Base-by-base conservation (phyloP, 1,140 invertebrate genomes). In the Contarinia nasturtii region DNA sequence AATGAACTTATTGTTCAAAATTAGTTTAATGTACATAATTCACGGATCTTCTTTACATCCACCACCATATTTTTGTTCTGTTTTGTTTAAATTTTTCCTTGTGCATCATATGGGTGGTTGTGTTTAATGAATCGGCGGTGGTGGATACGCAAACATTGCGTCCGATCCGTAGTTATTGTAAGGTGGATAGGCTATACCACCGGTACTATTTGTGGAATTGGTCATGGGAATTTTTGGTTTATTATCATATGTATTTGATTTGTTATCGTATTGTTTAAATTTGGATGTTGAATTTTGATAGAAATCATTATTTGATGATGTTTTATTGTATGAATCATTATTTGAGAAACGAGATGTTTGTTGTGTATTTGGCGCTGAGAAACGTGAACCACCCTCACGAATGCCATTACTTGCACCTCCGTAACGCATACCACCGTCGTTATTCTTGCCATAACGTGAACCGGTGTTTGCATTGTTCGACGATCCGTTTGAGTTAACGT, bases 101-200 rank as follows among this genome's bases (percentile, higher is more conserved):
- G n/a, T n/a, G n/a, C n/a, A n/a, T n/a, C n/a, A n/a, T n/a, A n/a
- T n/a, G n/a, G n/a, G n/a, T n/a, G n/a, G n/a, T n/a, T n/a, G n/a
- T n/a, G n/a, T 27, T 27, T 27, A 27, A 27, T 27, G 43, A 5
- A 44, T n/a, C 52, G 43, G 48, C 27, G 36, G 36, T 36, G 45
- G 45, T 37, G 33, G 45, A 44, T 18, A 44, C 2, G 43, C 43
- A 33, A 27, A 44, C 43, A 44, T 27, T 14, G 20, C 14, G 5
- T n/a, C 19, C n/a, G 27, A 17, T 15, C 19, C n/a, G 21, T 19
- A 11, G 14, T 7, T 4, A 17, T 19, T 19, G 11, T 18, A 11
- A 22, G 19, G 19, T 11, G 11, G 12, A 27, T 44, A n/a, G 14
- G 14, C 2, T 4, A 12, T 33, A 15, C 22, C 10, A 14, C 43